Base-by-base conservation (phyloP, 2,888 invertebrate genomes). In the Tromatobia lineatoria region DNA sequence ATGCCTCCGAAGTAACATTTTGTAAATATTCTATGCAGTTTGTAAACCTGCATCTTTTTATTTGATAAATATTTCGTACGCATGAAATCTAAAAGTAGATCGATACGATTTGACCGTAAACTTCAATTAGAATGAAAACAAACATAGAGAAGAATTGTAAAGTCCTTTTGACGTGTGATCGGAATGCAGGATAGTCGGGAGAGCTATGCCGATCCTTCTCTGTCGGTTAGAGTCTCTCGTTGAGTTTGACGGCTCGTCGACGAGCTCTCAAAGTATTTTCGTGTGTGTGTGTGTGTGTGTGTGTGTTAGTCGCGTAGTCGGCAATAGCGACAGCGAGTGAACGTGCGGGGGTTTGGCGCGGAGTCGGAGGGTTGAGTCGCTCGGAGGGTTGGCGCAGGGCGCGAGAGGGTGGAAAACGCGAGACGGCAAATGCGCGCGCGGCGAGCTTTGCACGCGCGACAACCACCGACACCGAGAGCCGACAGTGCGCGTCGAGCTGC, bases 401-500 rank as follows among this genome's bases (percentile, higher is more conserved):
- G 34, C 11, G 66, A 47, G 77, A 61, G 81, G 81, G 75, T 80
- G 81, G 77, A 50, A 84, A 84, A 59, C 57, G 71, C 75, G 75
- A 59, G 79, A 67, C n/a, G 74, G 64, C 54, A 18, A n/a, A 23
- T 71, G 85, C 85, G 85, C 82, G 84, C 82, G 85, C 70, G 38
- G 59, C 79, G 38, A 80, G 59, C 73, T 67, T 75, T 57, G 73
- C 80, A 84, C 80, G 80, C 84, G 75, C 81, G 75, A 75, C 75
- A 75, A 76, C 71, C 67, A 57, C 57, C 79, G 71, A 76, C 70
- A 67, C 34, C 57, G 78, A 57, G 66, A 10, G 67, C 50, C 79
- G 79, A 76, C 82, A 85, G 85, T 85, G 71, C 78, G 81, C 82
- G 64, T 76, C 75, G 74, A 59, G 52, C 85, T 71, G 64, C 66